phyloP scores from a whole-genome alignment of 2,888 invertebrate genomes.

The Amiota minor region DNA sequence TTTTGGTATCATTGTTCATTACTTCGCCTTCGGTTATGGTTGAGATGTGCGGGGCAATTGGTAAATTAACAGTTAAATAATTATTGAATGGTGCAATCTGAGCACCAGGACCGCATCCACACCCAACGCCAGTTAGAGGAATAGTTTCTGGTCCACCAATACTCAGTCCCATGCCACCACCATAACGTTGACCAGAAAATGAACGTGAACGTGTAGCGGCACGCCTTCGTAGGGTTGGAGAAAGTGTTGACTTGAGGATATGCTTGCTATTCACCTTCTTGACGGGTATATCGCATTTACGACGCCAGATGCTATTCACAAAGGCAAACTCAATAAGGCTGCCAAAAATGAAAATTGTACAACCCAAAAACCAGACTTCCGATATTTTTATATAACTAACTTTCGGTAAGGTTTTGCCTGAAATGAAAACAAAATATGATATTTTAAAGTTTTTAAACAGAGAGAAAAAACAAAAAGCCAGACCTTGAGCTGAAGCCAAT shows the following conservation, averaged over 20 bases:
- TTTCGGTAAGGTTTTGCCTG: slow-evolving; percentile 85
- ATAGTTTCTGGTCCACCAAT: not conserved
- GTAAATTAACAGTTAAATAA: slow-evolving; percentile 81
- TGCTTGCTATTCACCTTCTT: slow-evolving; percentile 81
- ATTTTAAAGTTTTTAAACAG: slow-evolving; percentile 1
- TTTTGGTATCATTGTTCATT: slow-evolving; percentile 22
- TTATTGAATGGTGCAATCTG: slow-evolving; percentile 79
- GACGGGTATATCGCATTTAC: slow-evolving; percentile 77
- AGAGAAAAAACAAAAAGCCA: too few species aligned
- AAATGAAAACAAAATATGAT: not conserved
- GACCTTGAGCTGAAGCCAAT: slow-evolving; percentile 84
- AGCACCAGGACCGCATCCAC: slow-evolving; percentile 71
- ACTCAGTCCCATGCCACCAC: not conserved
- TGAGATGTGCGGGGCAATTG: slow-evolving; percentile 49
- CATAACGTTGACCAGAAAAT: slow-evolving; percentile 52
- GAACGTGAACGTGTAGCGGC: slow-evolving; percentile 84
- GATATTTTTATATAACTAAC: slow-evolving; percentile 92
- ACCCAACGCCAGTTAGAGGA: not conserved
- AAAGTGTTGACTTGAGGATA: slow-evolving; percentile 87
- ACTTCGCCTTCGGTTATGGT: slow-evolving; percentile 61
- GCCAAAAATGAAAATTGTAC: slow-evolving; percentile 88
- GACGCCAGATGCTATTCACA: slow-evolving; percentile 90
- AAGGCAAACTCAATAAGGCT: slow-evolving; percentile 91
- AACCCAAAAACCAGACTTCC: slow-evolving; percentile 91
- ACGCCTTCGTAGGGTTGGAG: slow-evolving; percentile 83